Evolutionary conservation across 1,140 invertebrate genomes (phyloP).

Genomic region (Chironomus tepperi): DNA sequence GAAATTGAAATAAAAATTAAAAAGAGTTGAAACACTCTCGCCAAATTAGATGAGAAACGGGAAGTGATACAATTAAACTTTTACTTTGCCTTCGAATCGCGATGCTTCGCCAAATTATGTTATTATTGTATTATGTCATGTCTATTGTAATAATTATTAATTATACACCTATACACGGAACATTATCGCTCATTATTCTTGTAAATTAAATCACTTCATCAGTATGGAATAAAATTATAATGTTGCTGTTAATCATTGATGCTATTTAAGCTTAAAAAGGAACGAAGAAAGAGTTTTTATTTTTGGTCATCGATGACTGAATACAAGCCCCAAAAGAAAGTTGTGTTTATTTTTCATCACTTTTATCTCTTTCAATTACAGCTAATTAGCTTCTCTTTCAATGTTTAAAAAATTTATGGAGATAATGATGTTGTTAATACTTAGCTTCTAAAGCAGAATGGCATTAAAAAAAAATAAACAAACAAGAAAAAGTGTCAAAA

Average conservation of each 20-base stretch:
- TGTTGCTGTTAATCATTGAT: neutral
- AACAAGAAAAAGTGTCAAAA: neutral
- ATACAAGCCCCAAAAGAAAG: neutral
- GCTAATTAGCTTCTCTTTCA: neutral
- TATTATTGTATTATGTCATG: conserved; percentile 2
- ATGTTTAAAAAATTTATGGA: neutral
- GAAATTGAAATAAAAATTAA: too few species aligned
- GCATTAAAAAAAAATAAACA: neutral
- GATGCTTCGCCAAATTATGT: neutral
- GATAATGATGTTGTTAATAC: neutral
- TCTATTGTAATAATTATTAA: neutral
- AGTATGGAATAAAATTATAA: neutral
- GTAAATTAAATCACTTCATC: too few species aligned
- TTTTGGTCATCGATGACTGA: neutral
- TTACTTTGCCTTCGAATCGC: neutral
- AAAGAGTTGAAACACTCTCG: too few species aligned
- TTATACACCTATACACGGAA: neutral
- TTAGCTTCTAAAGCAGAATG: neutral
- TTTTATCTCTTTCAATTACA: conserved; percentile 1
- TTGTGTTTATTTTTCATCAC: neutral
- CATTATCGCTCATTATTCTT: too few species aligned
- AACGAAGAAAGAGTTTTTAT: neutral
- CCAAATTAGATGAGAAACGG: neutral
- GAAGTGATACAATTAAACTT: neutral
- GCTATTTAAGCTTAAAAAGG: neutral